Evolutionary conservation across 2,797 vertebrate species (phyloP).

Genomic region (Phrynocephalus vlangalii): DNA sequence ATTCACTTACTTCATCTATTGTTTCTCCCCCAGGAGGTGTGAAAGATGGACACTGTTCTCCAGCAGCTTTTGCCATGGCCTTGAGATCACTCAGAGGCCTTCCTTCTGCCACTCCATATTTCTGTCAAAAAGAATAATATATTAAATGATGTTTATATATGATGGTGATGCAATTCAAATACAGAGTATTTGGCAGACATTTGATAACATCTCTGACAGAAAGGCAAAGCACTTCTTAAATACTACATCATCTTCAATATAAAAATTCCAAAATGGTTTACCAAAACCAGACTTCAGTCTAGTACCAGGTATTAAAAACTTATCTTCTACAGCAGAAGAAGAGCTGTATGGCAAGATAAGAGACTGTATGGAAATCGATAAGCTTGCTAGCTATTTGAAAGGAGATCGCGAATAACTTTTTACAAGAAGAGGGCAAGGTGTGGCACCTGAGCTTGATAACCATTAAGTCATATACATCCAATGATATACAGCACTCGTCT

Average conservation of each 20-base stretch:
- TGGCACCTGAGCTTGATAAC: background rate
- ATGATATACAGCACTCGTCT: too few relatives aligned
- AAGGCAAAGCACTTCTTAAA: background rate
- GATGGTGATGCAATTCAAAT: background rate
- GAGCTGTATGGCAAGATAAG: too few relatives aligned
- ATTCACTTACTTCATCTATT: slow-evolving; percentile 84
- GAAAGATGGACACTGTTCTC: slow-evolving; percentile 86
- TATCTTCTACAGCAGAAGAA: too few relatives aligned
- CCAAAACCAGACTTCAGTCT: background rate
- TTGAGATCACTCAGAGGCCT: slow-evolving; percentile 86
- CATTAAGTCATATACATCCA: too few relatives aligned
- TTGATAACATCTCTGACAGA: background rate
- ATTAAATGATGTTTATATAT: too few relatives aligned
- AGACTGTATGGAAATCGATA: too few relatives aligned
- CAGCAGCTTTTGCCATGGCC: slow-evolving; percentile 91
- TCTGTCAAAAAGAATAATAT: slow-evolving; percentile 73
- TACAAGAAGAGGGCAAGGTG: too few relatives aligned
- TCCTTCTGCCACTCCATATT: slow-evolving; percentile 91
- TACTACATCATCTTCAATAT: background rate
- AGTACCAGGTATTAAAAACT: background rate
- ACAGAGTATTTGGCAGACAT: background rate
- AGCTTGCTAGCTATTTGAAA: too few relatives aligned
- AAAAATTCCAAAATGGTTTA: background rate
- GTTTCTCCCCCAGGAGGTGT: slow-evolving; percentile 95
- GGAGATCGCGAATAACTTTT: too few relatives aligned